Conservation (phyloP, 1,140 invertebrate species). For the Subanguina moxae region DNA sequence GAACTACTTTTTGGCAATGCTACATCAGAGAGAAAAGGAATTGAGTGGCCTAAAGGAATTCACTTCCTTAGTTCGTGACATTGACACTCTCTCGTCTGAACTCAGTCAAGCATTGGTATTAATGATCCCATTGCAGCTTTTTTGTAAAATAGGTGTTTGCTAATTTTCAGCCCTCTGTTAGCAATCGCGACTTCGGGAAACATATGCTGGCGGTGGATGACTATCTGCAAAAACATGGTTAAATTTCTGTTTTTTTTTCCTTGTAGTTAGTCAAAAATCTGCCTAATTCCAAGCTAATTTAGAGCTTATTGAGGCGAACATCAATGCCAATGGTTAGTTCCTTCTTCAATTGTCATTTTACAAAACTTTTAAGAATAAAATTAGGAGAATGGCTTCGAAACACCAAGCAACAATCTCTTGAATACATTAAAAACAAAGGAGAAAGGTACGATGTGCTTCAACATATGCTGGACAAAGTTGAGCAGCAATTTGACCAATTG, state of each 20-base stretch:
- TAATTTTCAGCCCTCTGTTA: slow-evolving; percentile 68
- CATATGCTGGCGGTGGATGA: slow-evolving; percentile 89
- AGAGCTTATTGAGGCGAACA: slow-evolving; percentile 74
- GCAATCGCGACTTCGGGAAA: slow-evolving; percentile 80
- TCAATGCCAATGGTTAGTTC: slow-evolving; percentile 72
- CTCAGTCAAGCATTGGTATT: slow-evolving; percentile 74
- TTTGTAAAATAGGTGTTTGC: background rate
- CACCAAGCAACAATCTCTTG: slow-evolving; percentile 62
- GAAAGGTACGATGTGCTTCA: slow-evolving; percentile 61
- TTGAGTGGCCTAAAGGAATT: slow-evolving; percentile 65
- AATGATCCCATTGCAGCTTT: background rate
- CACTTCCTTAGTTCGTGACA: slow-evolving; percentile 52
- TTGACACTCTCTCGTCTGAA: slow-evolving; percentile 77
- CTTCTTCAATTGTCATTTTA: slow-evolving; percentile 62
- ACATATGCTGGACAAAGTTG: slow-evolving; percentile 43
- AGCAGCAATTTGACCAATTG: slow-evolving; percentile 61
- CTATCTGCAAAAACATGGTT: slow-evolving; percentile 84
- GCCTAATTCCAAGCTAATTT: no score
- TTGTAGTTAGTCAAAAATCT: no score
- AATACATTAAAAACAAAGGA: slow-evolving; percentile 61
- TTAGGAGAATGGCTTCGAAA: slow-evolving; percentile 68
- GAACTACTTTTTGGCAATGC: slow-evolving; percentile 75
- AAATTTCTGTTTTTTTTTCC: no score
- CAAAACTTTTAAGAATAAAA: slow-evolving; percentile 6
- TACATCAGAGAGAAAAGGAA: slow-evolving; percentile 78